Base-by-base conservation (phyloP, 2,113 vertebrate species). In the Aldabrachelys gigantea region DNA sequence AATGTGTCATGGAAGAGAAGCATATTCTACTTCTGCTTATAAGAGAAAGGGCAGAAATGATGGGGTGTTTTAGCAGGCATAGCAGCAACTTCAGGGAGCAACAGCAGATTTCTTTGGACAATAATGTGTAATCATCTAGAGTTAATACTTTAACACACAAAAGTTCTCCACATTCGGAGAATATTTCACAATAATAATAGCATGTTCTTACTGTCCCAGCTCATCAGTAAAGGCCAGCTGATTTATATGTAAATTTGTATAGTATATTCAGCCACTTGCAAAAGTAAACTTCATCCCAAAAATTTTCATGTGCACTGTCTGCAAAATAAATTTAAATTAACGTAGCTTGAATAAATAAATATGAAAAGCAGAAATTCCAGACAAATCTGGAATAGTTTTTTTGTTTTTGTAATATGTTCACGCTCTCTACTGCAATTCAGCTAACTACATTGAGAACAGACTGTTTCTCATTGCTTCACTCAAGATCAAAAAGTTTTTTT, bases 311-410 rank as follows among this genome's bases (percentile, higher is more conserved):
- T 92, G 88, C 47, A 85, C 38, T 62, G 13, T 84, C 93, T 96
- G 84, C 76, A 95, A 95, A 92, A 52, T 76, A 90, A 98, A 97
- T 97, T 97, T 93, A 97, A 95, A 96, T 89, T 91, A 97, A 95
- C 50, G 11, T 49, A 53, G 79, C 97, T 92, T 97, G 87, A 96
- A 94, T 97, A 96, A 97, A 97, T 95, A 97, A 97, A 97, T 95
- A 96, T 57, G 85, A 92, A 97, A 89, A 59, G 76, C 80, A 94
- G 76, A 53, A 85, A 91, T 92, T 92, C 78, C 80, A 95, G 76
- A 79, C 52, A 93, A 91, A 78, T 52, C 53, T 91, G 24, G 65
- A 91, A 93, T 83, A 92, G 75, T 85, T 97, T 90, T 78, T 78
- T 47, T 89, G 62, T 52, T 95, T 97, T 89, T 94, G 35, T 49